Evolutionary conservation across 2,113 vertebrate species (phyloP).

Genomic region (Phalacrocorax brasilianus): DNA sequence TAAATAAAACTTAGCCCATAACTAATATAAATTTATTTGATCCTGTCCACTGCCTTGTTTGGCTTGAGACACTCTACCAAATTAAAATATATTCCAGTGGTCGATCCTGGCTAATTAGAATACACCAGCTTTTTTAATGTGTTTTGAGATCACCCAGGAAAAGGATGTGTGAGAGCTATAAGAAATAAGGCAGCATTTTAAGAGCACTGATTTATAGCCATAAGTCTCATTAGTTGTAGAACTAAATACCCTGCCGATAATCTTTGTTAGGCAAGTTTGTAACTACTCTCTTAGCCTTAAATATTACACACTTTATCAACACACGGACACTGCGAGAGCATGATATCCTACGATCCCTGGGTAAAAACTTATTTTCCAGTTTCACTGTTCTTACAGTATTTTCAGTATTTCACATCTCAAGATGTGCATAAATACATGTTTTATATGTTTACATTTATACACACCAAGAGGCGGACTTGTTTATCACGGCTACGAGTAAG

Average conservation of each 20-base stretch:
- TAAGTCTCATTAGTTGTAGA: not conserved
- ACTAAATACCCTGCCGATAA: not conserved
- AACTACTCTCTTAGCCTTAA: not conserved
- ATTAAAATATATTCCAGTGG: not conserved
- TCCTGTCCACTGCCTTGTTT: not conserved
- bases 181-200: not conserved
- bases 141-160: not conserved
- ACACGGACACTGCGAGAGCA: not conserved
- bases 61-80: not conserved
- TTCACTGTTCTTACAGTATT: not conserved
- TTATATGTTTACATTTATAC: not conserved
- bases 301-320: not conserved
- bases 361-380: not conserved
- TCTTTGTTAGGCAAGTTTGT: not conserved
- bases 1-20: not conserved
- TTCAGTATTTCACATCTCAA: not conserved
- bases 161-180: not conserved
- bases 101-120: not conserved
- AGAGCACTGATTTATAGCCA: not conserved
- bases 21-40: not conserved
- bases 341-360: not conserved
- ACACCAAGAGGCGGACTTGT: not conserved
- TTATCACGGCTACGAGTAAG: not conserved
- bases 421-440: not conserved
- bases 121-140: not conserved